phyloP scores from a whole-genome alignment of 2,888 invertebrate species.

The Rotaria magnacalcarata region DNA sequence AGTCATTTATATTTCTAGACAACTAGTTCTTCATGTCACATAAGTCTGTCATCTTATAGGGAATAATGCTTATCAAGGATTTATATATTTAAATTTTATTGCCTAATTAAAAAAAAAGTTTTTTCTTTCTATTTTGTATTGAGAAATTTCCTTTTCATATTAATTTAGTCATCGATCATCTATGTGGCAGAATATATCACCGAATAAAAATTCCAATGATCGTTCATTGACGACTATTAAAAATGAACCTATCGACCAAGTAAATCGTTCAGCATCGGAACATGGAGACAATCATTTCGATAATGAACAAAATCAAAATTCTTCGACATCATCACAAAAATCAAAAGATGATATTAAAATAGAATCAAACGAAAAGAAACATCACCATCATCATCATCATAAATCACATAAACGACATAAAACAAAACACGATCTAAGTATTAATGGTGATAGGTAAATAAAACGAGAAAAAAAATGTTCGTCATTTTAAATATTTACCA shows the following conservation, averaged over 20 bases:
- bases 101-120: neutral
- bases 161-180: neutral
- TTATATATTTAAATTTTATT: neutral
- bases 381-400: conserved; percentile 37
- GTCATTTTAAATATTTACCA: neutral
- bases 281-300: neutral
- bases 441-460: neutral
- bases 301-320: neutral
- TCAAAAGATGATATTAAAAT: neutral
- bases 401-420: conserved; percentile 35
- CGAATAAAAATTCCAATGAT: neutral
- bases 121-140: neutral
- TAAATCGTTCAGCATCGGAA: neutral
- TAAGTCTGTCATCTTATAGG: neutral
- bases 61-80: neutral
- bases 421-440: neutral
- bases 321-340: neutral
- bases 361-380: neutral
- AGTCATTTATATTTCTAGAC: no score
- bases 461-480: neutral
- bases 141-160: neutral
- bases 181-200: neutral
- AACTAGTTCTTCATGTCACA: neutral
- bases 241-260: neutral
- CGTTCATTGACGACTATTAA: neutral